Evolutionary conservation across 2,797 vertebrate species (phyloP).

Genomic region (Thalassophryne amazonica): DNA sequence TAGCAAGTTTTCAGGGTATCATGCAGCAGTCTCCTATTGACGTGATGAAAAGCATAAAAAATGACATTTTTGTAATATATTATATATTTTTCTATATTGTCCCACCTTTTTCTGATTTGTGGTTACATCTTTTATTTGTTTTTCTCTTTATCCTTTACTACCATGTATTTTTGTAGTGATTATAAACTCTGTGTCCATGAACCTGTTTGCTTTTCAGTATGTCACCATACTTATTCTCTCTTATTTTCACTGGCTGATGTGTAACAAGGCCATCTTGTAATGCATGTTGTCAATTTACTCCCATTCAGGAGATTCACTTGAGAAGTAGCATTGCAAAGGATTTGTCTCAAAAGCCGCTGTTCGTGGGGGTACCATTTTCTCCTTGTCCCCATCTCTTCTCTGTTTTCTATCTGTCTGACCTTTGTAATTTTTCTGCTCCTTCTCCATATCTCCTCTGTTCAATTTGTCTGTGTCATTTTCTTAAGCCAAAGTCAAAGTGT

Average conservation of each 20-base stretch:
- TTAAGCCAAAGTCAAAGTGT: too few relatives aligned
- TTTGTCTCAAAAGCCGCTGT: constrained; percentile 68
- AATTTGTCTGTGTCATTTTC: too few relatives aligned
- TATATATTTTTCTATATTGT: too few relatives aligned
- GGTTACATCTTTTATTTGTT: constrained; percentile 8
- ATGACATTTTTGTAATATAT: too few relatives aligned
- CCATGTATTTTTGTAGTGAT: constrained; percentile 30
- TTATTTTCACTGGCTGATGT: constrained; percentile 53
- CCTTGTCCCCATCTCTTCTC: constrained; percentile 2
- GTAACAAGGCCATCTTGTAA: constrained; percentile 53
- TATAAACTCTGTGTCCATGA: constrained; percentile 30
- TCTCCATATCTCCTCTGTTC: too few relatives aligned
- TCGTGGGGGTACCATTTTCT: constrained; percentile 43
- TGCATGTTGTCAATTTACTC: constrained; percentile 71
- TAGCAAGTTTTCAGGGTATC: too few relatives aligned
- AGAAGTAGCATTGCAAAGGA: constrained; percentile 72
- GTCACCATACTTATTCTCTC: constrained; percentile 45
- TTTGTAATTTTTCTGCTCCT: too few relatives aligned
- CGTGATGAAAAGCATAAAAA: too few relatives aligned
- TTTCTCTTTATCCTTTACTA: not conserved
- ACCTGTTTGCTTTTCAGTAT: constrained; percentile 45
- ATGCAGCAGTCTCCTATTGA: too few relatives aligned
- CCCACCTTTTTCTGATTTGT: too few relatives aligned
- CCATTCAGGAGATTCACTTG: constrained; percentile 70
- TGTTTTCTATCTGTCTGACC: too few relatives aligned